Evolutionary conservation across 2,888 invertebrate species (phyloP).

Genomic region (Meiosimyza platycephala): DNA sequence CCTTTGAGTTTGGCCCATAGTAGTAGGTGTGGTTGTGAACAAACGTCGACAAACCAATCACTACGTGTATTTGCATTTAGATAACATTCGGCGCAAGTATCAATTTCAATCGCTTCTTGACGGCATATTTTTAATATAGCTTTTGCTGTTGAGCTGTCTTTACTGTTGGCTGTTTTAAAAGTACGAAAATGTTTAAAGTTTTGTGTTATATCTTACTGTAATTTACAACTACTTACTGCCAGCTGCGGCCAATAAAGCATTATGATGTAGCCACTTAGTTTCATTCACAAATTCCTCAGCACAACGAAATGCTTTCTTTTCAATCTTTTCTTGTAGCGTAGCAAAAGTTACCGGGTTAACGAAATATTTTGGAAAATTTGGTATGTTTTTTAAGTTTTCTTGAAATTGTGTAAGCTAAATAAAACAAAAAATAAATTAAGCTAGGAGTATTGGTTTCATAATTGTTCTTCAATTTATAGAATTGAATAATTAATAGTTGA

Average conservation of each 20-base stretch:
- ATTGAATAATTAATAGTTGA: too few species aligned
- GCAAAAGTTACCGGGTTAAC: conserved; percentile 89
- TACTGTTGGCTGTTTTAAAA: conserved; percentile 75
- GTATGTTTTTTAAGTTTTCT: neutral
- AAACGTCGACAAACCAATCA: conserved; percentile 93
- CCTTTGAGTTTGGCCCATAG: conserved; percentile 97
- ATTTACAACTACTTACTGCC: conserved; percentile 75
- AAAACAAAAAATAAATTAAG: neutral
- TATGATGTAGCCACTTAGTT: conserved; percentile 93
- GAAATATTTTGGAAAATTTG: conserved; percentile 74
- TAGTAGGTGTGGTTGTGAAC: conserved; percentile 87
- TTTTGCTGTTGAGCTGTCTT: conserved; percentile 81
- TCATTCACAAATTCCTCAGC: conserved; percentile 91
- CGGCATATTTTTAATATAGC: conserved; percentile 85
- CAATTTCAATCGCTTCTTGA: conserved; percentile 91
- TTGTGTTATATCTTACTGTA: neutral
- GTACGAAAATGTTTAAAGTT: neutral
- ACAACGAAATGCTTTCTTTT: conserved; percentile 81
- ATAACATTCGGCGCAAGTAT: conserved; percentile 94
- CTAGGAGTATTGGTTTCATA: neutral
- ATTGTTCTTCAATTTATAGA: too few species aligned
- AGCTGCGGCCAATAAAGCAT: conserved; percentile 91
- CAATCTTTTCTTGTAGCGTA: conserved; percentile 81
- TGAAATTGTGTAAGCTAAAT: conserved; percentile 22
- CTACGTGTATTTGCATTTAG: conserved; percentile 83